Evolutionary conservation across 2,888 invertebrate species (phyloP).

Genomic region (Sinhomidia bicolor): DNA sequence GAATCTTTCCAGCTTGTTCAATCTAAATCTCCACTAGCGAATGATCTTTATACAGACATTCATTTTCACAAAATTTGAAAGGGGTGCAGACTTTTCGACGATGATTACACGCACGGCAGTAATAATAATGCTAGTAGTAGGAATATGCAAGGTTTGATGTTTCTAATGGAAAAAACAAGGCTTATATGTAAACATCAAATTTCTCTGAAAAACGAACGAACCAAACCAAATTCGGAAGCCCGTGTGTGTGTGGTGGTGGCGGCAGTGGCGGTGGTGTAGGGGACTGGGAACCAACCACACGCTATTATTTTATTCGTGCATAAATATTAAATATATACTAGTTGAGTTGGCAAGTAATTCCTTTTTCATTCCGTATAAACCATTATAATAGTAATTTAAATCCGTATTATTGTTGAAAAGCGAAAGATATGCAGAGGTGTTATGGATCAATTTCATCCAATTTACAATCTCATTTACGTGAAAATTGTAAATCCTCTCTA

Average conservation of each 20-base stretch:
- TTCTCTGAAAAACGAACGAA: constrained; percentile 32
- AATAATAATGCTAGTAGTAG: too few species aligned
- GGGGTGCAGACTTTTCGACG: too few species aligned
- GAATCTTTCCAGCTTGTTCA: too few species aligned
- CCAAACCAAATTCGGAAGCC: constrained; percentile 53
- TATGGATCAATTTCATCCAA: constrained; percentile 73
- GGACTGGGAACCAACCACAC: too few species aligned
- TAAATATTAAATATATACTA: too few species aligned
- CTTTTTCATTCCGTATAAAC: background rate
- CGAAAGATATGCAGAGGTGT: constrained; percentile 53
- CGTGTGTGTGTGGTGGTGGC: background rate
- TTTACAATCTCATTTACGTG: constrained; percentile 72
- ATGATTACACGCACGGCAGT: too few species aligned
- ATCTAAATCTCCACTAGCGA: background rate
- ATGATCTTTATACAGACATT: background rate
- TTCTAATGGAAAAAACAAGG: background rate
- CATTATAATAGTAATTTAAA: constrained; percentile 25
- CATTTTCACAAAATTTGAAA: background rate
- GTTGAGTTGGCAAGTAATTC: too few species aligned
- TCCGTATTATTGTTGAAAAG: constrained; percentile 24
- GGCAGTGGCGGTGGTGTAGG: too few species aligned
- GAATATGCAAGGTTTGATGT: background rate
- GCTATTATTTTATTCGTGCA: constrained; percentile 23
- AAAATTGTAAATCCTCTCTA: constrained; percentile 66
- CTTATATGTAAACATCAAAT: background rate